Conservation (phyloP, 2,888 invertebrate species). For the Actias luna region DNA sequence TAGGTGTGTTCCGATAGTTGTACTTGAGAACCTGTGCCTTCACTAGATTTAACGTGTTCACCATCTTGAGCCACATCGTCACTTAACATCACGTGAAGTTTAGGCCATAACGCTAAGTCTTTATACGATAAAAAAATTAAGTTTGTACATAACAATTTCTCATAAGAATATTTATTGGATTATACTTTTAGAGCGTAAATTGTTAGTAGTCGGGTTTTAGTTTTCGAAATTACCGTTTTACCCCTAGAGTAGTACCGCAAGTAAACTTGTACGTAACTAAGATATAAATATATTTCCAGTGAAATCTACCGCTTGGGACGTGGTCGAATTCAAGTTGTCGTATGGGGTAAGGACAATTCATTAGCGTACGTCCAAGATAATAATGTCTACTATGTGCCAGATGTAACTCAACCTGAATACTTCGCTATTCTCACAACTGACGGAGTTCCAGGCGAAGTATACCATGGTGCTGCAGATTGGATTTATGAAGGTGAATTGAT, state of each 20-base stretch:
- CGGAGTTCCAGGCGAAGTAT: conserved; percentile 85
- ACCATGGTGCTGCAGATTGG: conserved; percentile 95
- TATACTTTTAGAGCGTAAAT: no score
- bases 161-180: no score
- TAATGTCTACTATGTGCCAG: conserved; percentile 84
- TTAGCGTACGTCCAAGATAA: conserved; percentile 85
- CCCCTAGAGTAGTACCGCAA: no score
- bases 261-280: background rate
- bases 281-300: conserved; percentile 46
- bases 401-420: conserved; percentile 47
- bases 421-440: conserved; percentile 80
- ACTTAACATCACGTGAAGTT: no score
- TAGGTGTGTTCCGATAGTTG: no score
- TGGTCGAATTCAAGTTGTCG: conserved; percentile 82
- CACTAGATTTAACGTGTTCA: no score
- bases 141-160: no score
- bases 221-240: no score
- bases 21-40: no score
- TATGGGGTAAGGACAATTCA: conserved; percentile 66
- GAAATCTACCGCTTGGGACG: conserved; percentile 70
- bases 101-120: no score
- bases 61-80: no score
- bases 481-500: conserved; percentile 90
- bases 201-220: background rate
- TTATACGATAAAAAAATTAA: no score